These are phyloP conservation scores for Sciurus carolinensis DNA, from an alignment of 2,797 vertebrate species.

Conservation along the genomic window DNA sequence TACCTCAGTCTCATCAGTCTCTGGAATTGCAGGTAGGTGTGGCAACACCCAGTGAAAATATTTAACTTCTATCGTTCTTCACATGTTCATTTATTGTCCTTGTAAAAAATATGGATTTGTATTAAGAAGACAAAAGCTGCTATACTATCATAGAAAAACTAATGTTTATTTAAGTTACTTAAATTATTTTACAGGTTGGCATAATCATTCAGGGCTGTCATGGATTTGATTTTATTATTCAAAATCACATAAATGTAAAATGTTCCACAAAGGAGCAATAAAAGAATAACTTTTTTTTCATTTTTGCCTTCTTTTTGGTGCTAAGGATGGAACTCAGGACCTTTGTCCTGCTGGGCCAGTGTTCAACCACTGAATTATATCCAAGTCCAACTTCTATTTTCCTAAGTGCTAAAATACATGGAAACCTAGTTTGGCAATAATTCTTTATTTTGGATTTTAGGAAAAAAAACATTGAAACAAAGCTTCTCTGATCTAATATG, in stretches of 20 bases:
- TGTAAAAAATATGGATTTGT: not conserved
- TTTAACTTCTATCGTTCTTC: not conserved
- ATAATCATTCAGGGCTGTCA: not conserved
- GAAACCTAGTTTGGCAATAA: not conserved
- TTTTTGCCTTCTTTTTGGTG: not conserved
- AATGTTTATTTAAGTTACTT: not conserved
- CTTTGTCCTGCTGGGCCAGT: not conserved
- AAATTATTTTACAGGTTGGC: not conserved
- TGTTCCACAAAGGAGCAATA: not conserved
- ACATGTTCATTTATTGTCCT: not conserved
- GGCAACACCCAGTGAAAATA: not conserved
- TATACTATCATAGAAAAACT: not conserved
- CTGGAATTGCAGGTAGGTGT: no score
- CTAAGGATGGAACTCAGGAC: no score
- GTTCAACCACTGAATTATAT: not conserved
- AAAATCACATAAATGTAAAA: not conserved
- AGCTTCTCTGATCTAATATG: not conserved
- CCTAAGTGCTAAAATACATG: not conserved
- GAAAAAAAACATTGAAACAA: not conserved
- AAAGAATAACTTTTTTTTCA: not conserved
- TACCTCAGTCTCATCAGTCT: no score
- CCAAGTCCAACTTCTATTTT: rapidly evolving
- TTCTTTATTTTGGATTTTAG: not conserved
- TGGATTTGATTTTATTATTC: not conserved
- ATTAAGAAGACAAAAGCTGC: not conserved